These are phyloP conservation scores for Cistogaster globosa DNA, from an alignment of 2,888 invertebrate species.

Conservation along the genomic window DNA sequence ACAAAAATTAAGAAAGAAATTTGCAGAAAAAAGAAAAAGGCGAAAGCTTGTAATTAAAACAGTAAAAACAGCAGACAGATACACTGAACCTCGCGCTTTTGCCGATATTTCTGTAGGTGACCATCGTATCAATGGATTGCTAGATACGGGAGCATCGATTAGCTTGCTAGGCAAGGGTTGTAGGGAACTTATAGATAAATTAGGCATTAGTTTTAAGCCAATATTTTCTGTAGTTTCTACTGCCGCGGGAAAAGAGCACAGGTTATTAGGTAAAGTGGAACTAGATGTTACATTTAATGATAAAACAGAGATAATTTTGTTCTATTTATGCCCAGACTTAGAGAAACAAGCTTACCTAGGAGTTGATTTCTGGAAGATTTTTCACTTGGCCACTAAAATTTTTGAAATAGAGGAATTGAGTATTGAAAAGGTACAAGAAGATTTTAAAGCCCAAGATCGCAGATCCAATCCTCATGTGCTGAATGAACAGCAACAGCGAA, in stretches of 20 bases:
- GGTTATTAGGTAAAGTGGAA: background rate
- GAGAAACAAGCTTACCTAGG: no score
- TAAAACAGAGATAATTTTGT: no score
- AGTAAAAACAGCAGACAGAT: no score
- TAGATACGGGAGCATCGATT: background rate
- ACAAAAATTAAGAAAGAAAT: no score
- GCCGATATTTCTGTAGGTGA: background rate
- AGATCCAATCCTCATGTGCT: background rate
- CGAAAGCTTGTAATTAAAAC: no score
- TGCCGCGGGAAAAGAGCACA: background rate
- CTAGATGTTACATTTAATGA: background rate
- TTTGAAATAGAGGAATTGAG: background rate
- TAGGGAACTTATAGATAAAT: no score
- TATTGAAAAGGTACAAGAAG: background rate
- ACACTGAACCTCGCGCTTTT: background rate
- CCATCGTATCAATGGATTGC: background rate
- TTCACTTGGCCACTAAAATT: background rate
- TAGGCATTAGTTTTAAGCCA: no score
- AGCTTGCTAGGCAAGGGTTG: background rate
- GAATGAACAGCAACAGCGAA: background rate
- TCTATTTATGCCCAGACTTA: no score
- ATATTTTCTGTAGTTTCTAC: no score
- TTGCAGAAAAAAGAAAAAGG: no score
- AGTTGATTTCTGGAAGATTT: no score
- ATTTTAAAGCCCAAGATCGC: background rate